phyloP scores from a whole-genome alignment of 2,888 invertebrate genomes.

The Cremastobaeus sp. region DNA sequence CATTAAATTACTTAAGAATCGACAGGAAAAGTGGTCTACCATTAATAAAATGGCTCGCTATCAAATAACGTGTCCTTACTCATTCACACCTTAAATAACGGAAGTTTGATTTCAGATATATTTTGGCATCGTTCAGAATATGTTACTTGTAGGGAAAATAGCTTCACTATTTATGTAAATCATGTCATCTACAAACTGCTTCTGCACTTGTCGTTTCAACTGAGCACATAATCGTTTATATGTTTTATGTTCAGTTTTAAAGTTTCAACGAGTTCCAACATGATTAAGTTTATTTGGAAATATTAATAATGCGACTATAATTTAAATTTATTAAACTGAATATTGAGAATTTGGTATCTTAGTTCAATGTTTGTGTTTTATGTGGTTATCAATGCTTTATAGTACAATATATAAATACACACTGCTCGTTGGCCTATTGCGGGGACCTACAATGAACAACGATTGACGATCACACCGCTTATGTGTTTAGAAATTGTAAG shows the following conservation, averaged over 20 bases:
- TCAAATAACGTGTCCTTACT: constrained; percentile 16
- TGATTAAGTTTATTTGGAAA: no score
- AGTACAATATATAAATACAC: constrained; percentile 15
- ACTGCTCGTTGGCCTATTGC: constrained; percentile 24
- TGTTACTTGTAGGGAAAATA: background rate
- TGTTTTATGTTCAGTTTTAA: constrained; percentile 1
- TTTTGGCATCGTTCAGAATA: no score
- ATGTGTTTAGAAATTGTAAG: constrained; percentile 48
- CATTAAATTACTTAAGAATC: no score
- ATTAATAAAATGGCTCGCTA: constrained; percentile 34
- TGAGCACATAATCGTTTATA: constrained; percentile 20
- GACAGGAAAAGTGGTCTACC: constrained; percentile 28
- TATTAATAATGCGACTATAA: no score
- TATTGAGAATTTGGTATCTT: no score
- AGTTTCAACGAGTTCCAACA: no score
- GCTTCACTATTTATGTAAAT: constrained; percentile 4
- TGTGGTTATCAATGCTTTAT: constrained; percentile 31
- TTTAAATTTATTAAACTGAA: background rate
- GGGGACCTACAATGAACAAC: constrained; percentile 23
- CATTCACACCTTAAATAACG: constrained; percentile 13
- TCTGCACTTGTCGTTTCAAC: constrained; percentile 15
- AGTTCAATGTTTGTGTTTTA: background rate
- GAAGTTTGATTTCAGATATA: no score
- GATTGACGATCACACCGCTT: constrained; percentile 41
- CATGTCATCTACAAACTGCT: constrained; percentile 22